A percentile compares a stretch with the other conserved stretches of the same genome.
Conservation (phyloP, 2,888 invertebrate genomes). For the Mactromeris polynyma region DNA sequence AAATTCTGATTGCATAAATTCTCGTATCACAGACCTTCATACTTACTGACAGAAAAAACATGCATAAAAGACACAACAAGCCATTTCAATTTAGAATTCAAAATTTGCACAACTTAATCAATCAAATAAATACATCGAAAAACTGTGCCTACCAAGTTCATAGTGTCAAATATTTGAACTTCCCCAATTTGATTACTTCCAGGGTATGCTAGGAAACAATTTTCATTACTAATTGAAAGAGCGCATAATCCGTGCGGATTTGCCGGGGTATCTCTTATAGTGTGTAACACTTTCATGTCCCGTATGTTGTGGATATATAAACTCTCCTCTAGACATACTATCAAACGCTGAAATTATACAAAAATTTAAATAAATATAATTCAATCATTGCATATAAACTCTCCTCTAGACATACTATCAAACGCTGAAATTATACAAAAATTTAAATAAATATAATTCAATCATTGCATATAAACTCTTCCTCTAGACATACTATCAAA, state of each 20-base stretch:
- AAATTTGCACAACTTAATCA: no score
- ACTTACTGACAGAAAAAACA: no score
- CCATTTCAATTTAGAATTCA: no score
- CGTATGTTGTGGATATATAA: conserved; percentile 99
- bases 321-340: conserved; percentile 98
- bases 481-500: conserved; percentile 98
- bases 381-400: no score
- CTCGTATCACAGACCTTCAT: no score
- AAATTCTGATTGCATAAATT: no score
- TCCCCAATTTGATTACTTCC: conserved; percentile 97
- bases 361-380: no score
- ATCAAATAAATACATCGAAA: neutral
- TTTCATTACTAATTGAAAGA: conserved; percentile 95
- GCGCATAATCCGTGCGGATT: conserved; percentile 97
- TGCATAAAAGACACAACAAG: no score
- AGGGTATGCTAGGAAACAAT: conserved; percentile 98
- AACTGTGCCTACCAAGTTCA: conserved; percentile 91
- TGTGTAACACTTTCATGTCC: conserved; percentile 99
- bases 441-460: no score
- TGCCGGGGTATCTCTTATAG: conserved; percentile 98
- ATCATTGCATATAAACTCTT: conserved; percentile 97
- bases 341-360: conserved; percentile 91
- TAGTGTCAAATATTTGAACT: conserved; percentile 97
- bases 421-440: conserved; percentile 90
- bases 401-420: conserved; percentile 99